A percentile compares a stretch with the other conserved stretches of the same genome.
phyloP scores from a whole-genome alignment of 2,113 vertebrate species.

The Zosterops pallidus region DNA sequence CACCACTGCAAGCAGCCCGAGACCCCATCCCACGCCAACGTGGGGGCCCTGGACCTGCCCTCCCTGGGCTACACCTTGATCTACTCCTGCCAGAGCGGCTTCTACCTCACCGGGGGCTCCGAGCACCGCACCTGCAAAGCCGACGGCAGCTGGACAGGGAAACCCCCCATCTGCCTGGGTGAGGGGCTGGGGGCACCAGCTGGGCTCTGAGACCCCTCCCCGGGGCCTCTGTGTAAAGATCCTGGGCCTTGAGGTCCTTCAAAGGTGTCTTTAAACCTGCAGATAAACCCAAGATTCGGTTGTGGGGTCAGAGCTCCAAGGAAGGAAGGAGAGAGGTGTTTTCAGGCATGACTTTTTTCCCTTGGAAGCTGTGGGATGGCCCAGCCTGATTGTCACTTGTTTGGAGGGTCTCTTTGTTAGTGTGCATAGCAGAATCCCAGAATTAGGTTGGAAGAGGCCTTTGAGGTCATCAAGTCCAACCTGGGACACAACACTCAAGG shows the following conservation, averaged over 20 bases:
- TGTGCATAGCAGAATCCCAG: neutral
- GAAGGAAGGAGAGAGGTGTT: neutral
- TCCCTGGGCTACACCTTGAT: constrained; percentile 97
- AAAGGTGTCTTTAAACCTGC: neutral
- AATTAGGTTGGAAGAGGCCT: neutral
- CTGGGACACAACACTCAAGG: neutral
- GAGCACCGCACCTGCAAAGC: constrained; percentile 96
- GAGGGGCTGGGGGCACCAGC: neutral
- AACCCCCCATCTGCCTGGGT: constrained; percentile 93
- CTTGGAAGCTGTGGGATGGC: neutral
- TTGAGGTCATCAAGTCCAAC: neutral
- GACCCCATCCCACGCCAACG: constrained; percentile 87
- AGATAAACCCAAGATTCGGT: accelerated
- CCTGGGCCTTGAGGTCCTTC: neutral
- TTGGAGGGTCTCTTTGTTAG: accelerated
- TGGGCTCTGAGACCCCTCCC: accelerated
- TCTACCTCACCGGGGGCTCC: constrained; percentile 92
- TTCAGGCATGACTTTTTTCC: neutral
- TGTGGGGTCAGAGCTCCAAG: neutral
- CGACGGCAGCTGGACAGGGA: constrained; percentile 97
- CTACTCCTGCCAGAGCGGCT: constrained; percentile 94
- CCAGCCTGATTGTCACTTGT: neutral
- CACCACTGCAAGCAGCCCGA: constrained; percentile 96
- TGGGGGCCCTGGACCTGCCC: constrained; percentile 92
- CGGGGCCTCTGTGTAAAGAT: neutral